Evolutionary conservation across 2,797 vertebrate genomes (phyloP).

Genomic region (Premnoplex brunnescens): DNA sequence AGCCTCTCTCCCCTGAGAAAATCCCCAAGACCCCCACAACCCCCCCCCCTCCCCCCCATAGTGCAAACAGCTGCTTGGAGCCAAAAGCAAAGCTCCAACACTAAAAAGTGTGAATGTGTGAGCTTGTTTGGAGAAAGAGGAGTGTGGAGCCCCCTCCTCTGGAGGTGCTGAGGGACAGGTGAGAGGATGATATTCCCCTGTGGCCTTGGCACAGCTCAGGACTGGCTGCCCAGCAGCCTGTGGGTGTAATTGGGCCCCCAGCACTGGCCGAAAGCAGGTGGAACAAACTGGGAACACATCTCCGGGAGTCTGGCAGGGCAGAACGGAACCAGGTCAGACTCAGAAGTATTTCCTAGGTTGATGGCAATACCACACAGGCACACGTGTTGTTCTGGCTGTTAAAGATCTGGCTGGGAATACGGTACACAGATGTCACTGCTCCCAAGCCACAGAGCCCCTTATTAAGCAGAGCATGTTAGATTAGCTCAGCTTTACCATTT

Average conservation of each 20-base stretch:
- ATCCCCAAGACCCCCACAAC: no score
- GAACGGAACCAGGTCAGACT: neutral
- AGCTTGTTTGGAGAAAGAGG: neutral
- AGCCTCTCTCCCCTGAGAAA: no score
- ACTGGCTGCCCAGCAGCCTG: neutral
- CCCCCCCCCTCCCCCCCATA: neutral
- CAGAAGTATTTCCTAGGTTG: neutral
- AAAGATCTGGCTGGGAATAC: neutral
- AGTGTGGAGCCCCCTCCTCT: fast-evolving
- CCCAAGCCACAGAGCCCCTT: neutral
- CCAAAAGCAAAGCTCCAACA: neutral
- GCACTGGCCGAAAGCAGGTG: neutral
- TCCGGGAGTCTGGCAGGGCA: neutral
- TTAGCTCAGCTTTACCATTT: neutral
- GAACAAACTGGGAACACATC: fast-evolving
- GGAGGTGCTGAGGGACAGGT: neutral
- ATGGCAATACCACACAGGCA: neutral
- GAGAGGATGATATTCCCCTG: neutral
- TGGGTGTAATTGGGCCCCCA: fast-evolving
- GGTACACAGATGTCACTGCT: neutral
- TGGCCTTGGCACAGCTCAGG: neutral
- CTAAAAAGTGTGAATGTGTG: neutral
- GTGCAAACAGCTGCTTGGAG: neutral
- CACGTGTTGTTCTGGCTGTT: neutral
- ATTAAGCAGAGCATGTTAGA: neutral